A percentile compares a stretch with the other conserved stretches of the same genome.
Evolutionary conservation across 2,797 vertebrate genomes (phyloP).

Genomic region (Vespertilio murinus): DNA sequence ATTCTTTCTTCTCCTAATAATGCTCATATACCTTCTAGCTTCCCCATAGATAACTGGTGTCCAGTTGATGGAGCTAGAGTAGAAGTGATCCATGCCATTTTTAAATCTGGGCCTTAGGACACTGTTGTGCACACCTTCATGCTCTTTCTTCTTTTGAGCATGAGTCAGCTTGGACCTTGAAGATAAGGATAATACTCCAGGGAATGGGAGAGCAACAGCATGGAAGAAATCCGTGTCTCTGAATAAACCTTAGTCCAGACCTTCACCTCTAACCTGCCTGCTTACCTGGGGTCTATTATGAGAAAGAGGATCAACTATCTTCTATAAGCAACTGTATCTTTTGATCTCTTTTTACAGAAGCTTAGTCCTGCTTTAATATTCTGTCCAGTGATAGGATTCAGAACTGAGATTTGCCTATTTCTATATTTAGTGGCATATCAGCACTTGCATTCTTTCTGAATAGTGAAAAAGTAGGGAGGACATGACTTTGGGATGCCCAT

Average conservation of each 20-base stretch:
- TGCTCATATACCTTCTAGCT: neutral
- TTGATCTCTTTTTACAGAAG: neutral
- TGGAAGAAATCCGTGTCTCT: neutral
- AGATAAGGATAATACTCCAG: neutral
- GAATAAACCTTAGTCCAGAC: neutral
- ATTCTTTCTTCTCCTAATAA: neutral
- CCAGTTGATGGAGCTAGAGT: fast-evolving
- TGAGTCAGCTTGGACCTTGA: neutral
- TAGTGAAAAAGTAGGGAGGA: neutral
- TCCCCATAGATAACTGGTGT: neutral
- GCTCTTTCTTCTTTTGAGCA: neutral
- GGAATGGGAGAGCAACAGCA: neutral
- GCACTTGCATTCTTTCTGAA: neutral
- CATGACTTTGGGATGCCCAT: neutral
- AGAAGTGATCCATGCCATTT: neutral
- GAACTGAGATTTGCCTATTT: neutral
- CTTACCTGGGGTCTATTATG: neutral
- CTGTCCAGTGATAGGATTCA: neutral
- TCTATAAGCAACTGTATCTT: neutral
- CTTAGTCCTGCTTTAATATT: neutral
- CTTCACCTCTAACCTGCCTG: neutral
- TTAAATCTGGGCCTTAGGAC: neutral
- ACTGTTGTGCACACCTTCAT: neutral
- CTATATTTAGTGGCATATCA: neutral
- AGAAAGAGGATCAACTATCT: neutral